Evolutionary conservation across 2,888 invertebrate species (phyloP), one percentile per base, ranked within the genome.

Genomic region (Pseudanteris insignis): DNA sequence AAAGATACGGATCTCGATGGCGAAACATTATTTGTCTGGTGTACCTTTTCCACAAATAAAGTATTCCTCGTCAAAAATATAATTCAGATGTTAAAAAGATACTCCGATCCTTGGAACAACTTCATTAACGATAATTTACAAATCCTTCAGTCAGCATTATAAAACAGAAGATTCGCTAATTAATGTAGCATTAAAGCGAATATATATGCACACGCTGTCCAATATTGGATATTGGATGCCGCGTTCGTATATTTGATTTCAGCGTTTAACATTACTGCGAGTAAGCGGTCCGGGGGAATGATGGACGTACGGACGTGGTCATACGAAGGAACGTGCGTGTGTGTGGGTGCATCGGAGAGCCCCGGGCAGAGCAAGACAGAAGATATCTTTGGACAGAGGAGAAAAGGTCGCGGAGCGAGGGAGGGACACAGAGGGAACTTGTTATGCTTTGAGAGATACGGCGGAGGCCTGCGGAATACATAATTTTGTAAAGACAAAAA

Each of bases 401-500:
- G 54, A 58, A 58, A 61, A 54, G 62, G 59, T 57, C 53, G 63
- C 54, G 58, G 54, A 57, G 57, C 48, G 59, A 40, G 47, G 60
- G 62, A 59, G 41, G 63, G 64, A 61, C 64, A 75, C 76, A 71
- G 73, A 72, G 73, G 72, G 71, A 78, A 79, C 76, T 79, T 79
- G 79, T 78, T 79, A 78, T 78, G 79, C 77, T 79, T 79, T 78
- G 79, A 78, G 78, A 77, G 77, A 78, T 78, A 78, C 76, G 76
- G 73, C 69, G 73, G 71, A 76, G 77, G 76, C 76, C 77, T 77
- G 79, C 73, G 73, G 79, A 80, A 80, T 80, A 80, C 78, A 79
- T 79, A 80, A 80, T 80, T 80, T 75, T 76, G 77, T 78, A 78
- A 79, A 79, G 79, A 80, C 79, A 79, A 80, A 80, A 79, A 80